A percentile compares a stretch with the other conserved stretches of the same genome.
Evolutionary conservation across 2,888 invertebrate species (phyloP).

Genomic region (Choreutis nemorana): DNA sequence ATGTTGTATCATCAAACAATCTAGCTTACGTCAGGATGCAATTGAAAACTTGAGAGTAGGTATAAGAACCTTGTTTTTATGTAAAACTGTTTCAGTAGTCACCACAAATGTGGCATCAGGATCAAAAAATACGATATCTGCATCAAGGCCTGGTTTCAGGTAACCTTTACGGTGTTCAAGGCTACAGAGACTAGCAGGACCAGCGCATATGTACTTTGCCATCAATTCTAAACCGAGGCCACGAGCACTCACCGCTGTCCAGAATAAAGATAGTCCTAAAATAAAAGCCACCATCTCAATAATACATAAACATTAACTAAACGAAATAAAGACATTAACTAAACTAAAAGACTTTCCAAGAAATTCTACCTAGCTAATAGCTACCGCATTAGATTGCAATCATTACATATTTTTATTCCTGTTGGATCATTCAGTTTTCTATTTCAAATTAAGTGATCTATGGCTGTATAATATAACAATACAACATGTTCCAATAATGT

Average conservation of each 20-base stretch:
- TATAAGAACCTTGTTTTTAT: conserved; percentile 79
- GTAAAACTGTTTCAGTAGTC: conserved; percentile 64
- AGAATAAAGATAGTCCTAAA: conserved; percentile 71
- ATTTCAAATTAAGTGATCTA: too few relatives aligned
- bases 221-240: conserved; percentile 63
- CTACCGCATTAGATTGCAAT: too few relatives aligned
- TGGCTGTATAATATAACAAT: too few relatives aligned
- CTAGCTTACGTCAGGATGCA: too few relatives aligned
- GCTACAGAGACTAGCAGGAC: conserved; percentile 70
- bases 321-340: background rate
- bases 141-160: conserved; percentile 70
- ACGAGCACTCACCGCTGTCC: conserved; percentile 69
- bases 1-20: too few relatives aligned
- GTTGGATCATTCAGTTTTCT: too few relatives aligned
- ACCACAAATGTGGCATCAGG: conserved; percentile 69
- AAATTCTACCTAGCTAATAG: too few relatives aligned
- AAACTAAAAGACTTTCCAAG: too few relatives aligned
- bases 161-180: conserved; percentile 69
- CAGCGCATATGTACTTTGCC: conserved; percentile 65
- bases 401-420: too few relatives aligned
- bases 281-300: conserved; percentile 5
- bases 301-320: background rate
- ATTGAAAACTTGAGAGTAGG: too few relatives aligned
- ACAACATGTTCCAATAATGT: too few relatives aligned
- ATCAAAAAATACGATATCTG: conserved; percentile 77